These are phyloP conservation scores for Coremacera marginata DNA, from an alignment of 2,888 invertebrate genomes.

Conservation along the genomic window DNA sequence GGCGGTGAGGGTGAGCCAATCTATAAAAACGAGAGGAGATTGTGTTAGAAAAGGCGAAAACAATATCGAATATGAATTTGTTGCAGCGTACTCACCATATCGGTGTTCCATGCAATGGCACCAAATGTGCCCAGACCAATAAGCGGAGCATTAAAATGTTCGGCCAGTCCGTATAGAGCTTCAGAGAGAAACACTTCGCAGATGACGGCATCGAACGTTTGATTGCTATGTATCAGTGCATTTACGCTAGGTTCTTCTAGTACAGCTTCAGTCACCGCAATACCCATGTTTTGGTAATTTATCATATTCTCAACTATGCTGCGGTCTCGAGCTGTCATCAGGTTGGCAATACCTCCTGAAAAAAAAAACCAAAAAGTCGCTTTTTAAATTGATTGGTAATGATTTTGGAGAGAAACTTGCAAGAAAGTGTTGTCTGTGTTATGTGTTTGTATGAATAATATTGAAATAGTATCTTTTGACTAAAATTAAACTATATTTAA, in stretches of 20 bases:
- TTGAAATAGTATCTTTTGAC: too few species aligned
- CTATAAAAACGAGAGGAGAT: conserved; percentile 57
- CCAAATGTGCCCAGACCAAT: conserved; percentile 62
- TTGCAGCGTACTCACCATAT: conserved; percentile 1
- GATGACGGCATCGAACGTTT: conserved; percentile 67
- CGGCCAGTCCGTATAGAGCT: conserved; percentile 63
- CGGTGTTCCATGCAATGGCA: conserved; percentile 56
- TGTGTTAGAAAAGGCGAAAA: conserved; percentile 38
- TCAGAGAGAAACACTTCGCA: conserved; percentile 67
- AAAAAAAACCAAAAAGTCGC: neutral
- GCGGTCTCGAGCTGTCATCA: neutral
- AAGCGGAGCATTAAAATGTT: conserved; percentile 63
- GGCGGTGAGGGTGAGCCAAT: conserved; percentile 62
- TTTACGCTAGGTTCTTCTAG: conserved; percentile 49
- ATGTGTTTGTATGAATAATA: too few species aligned
- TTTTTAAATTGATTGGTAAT: neutral
- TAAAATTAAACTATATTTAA: too few species aligned
- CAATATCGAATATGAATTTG: neutral
- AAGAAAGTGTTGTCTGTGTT: too few species aligned
- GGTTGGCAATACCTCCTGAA: conserved; percentile 31
- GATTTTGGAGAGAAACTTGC: too few species aligned
- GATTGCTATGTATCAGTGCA: conserved; percentile 59
- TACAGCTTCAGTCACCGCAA: conserved; percentile 52
- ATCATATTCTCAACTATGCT: conserved; percentile 43
- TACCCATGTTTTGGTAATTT: conserved; percentile 53